These are phyloP conservation scores for Orthosia gracilis DNA, from an alignment of 2,888 invertebrate species.

Conservation along the genomic window DNA sequence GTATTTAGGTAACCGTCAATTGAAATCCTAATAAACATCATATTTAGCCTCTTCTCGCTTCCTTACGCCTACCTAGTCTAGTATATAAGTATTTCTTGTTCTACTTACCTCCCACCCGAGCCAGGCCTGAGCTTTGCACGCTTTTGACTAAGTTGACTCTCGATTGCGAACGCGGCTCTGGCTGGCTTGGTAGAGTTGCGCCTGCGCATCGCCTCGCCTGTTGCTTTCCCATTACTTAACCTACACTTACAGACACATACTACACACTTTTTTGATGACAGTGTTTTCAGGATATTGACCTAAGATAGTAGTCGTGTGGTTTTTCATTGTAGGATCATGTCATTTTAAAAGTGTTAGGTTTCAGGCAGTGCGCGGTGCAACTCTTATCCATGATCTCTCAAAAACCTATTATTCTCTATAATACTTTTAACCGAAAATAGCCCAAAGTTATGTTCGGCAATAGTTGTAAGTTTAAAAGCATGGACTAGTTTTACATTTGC, in stretches of 20 bases:
- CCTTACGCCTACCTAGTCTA: background rate
- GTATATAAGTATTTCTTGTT: conserved; percentile 8
- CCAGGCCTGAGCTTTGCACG: conserved; percentile 74
- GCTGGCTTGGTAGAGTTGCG: conserved; percentile 74
- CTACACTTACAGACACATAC: conserved; percentile 46
- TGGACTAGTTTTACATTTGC: conserved; percentile 6
- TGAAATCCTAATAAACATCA: too few species aligned
- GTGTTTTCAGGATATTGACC: conserved; percentile 27
- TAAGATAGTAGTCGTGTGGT: background rate
- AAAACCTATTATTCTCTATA: background rate
- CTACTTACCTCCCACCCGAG: conserved; percentile 58
- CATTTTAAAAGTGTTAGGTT: conserved; percentile 5
- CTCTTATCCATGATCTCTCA: conserved; percentile 26
- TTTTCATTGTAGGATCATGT: background rate
- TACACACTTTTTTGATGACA: conserved; percentile 8
- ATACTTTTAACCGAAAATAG: background rate
- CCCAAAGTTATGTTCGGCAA: background rate
- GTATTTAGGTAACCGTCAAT: too few species aligned
- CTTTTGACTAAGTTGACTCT: conserved; percentile 41
- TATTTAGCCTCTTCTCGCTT: conserved; percentile 13
- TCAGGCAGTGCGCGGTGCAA: conserved; percentile 61
- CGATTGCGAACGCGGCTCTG: conserved; percentile 67
- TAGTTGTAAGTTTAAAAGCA: background rate
- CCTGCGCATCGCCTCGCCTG: conserved; percentile 63
- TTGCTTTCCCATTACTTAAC: conserved; percentile 55